These are phyloP conservation scores for Agrotis clavis DNA, from an alignment of 2,888 invertebrate species.

Conservation along the genomic window DNA sequence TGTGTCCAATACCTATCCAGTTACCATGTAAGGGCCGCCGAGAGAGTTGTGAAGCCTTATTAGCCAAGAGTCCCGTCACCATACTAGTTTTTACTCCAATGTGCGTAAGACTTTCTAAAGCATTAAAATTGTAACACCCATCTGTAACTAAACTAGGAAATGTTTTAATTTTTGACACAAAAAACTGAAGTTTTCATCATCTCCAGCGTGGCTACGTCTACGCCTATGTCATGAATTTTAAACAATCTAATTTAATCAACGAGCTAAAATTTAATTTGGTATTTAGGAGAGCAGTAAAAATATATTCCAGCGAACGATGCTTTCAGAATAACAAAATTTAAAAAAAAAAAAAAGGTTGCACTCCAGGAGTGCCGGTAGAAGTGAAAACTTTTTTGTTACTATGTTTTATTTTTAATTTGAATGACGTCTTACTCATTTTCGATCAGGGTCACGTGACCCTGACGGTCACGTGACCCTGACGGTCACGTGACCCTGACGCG, in stretches of 20 bases:
- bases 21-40: slow-evolving; percentile 61
- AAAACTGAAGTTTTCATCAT: slow-evolving; percentile 13
- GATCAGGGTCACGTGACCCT: too few relatives aligned
- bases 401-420: too few relatives aligned
- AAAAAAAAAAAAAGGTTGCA: too few relatives aligned
- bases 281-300: slow-evolving; percentile 24
- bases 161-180: slow-evolving; percentile 38
- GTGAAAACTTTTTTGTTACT: too few relatives aligned
- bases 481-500: too few relatives aligned
- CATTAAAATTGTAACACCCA: slow-evolving; percentile 56
- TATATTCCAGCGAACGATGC: slow-evolving; percentile 16
- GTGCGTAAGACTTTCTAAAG: slow-evolving; percentile 69
- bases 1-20: slow-evolving; percentile 44
- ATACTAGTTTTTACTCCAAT: slow-evolving; percentile 65
- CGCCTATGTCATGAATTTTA: slow-evolving; percentile 44
- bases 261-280: slow-evolving; percentile 37
- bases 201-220: slow-evolving; percentile 5
- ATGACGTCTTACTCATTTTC: too few relatives aligned
- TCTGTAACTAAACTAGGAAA: slow-evolving; percentile 34
- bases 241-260: slow-evolving; percentile 52
- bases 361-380: too few relatives aligned
- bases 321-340: slow-evolving; percentile 10
- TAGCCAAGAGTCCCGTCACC: slow-evolving; percentile 55
- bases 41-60: slow-evolving; percentile 68
- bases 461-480: too few relatives aligned